Percentiles rank a stretch among this genome's conserved stretches.
Evolutionary conservation across 1,140 invertebrate species (phyloP).

Genomic region (Atta colombica): DNA sequence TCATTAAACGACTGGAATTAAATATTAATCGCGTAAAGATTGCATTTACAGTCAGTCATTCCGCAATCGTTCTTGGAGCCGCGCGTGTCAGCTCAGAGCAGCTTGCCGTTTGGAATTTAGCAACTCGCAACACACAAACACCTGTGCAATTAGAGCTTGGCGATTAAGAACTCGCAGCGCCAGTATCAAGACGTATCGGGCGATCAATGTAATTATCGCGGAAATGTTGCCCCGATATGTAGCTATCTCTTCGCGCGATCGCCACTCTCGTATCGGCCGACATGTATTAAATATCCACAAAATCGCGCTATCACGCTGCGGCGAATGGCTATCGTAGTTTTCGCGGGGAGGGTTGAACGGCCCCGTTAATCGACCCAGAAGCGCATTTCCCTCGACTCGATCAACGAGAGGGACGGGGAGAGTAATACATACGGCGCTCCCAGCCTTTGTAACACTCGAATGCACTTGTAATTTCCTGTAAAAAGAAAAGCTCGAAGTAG

Average conservation of each 20-base stretch:
- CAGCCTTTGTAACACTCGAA: constrained; percentile 53
- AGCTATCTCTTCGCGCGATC: constrained; percentile 46
- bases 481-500: constrained; percentile 14
- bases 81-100: constrained; percentile 1
- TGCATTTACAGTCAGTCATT: constrained; percentile 37
- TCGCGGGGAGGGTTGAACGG: constrained; percentile 30
- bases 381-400: background rate
- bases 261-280: background rate
- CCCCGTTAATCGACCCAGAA: constrained; percentile 62
- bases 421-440: constrained; percentile 20
- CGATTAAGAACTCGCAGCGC: constrained; percentile 51
- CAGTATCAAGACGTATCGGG: constrained; percentile 54
- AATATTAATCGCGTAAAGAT: constrained; percentile 57
- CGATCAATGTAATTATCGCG: constrained; percentile 57
- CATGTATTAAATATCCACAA: constrained; percentile 48
- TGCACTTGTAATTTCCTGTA: constrained; percentile 58
- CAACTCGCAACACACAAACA: constrained; percentile 39
- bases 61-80: background rate
- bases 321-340: constrained; percentile 28
- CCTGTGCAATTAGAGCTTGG: constrained; percentile 51
- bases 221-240: constrained; percentile 49
- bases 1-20: constrained; percentile 26
- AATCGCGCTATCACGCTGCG: constrained; percentile 38
- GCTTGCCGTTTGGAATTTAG: constrained; percentile 35
- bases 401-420: background rate